phyloP scores from a whole-genome alignment of 2,888 invertebrate genomes.

The Drosophila bunnanda region DNA sequence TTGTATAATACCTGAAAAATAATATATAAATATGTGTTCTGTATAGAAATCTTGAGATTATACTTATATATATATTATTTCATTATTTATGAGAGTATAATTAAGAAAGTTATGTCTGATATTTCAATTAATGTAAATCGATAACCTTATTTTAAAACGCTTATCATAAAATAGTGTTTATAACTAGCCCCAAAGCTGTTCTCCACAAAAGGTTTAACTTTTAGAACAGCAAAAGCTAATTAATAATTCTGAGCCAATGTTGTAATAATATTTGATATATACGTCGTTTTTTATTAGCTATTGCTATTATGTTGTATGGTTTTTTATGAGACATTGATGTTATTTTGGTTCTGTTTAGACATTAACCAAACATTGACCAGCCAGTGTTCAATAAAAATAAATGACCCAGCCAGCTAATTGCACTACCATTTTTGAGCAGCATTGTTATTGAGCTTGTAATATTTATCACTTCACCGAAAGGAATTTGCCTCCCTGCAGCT shows the following conservation, averaged over 20 bases:
- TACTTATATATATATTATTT: accelerated
- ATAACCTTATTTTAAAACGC: too few species aligned
- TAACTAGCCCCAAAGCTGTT: not conserved
- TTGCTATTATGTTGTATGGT: not conserved
- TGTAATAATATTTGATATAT: not conserved
- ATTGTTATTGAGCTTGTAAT: not conserved
- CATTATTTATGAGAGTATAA: not conserved
- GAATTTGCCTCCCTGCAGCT: not conserved
- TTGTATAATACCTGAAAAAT: accelerated
- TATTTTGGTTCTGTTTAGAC: not conserved
- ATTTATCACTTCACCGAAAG: not conserved
- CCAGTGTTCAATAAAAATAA: not conserved
- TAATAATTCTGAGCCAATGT: not conserved
- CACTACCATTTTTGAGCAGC: slow-evolving; percentile 1
- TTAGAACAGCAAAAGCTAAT: not conserved
- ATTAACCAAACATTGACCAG: not conserved
- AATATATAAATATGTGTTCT: not conserved
- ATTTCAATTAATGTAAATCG: too few species aligned
- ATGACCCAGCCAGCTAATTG: not conserved
- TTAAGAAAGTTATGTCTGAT: not conserved
- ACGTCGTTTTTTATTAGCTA: not conserved
- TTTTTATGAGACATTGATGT: not conserved
- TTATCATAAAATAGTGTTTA: too few species aligned
- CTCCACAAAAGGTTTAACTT: not conserved
- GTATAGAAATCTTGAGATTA: not conserved